Base-by-base conservation (phyloP, 1,140 invertebrate genomes). In the Pogonomyrmex barbatus region DNA sequence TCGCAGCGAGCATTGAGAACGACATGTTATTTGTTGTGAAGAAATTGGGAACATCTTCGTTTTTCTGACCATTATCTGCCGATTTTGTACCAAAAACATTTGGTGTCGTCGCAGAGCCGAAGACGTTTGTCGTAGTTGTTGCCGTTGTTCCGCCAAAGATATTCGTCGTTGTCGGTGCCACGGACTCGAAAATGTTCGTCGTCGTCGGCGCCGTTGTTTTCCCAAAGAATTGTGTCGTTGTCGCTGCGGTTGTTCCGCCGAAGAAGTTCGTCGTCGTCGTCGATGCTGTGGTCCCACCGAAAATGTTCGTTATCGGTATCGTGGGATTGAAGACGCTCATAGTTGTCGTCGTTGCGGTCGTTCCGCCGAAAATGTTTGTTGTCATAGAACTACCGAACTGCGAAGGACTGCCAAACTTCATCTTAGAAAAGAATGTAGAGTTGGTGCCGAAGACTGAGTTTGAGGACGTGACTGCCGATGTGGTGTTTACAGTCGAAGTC, bases 1-100 rank as follows among this genome's bases (percentile, higher is more conserved):
- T 78, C 0, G 93, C 92, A n/a, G 92, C 94, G 1, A 95, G 71
- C 2, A 88, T 42, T 1, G 92, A 92, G 56, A 95, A 95, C 0
- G 92, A 92, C 5, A 91, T 14, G 70, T 90, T 88, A 4, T 91
- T 87, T 0, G 83, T 14, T 0, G 87, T 70, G 0, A 93, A 75
- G n/a, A 93, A 93, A 68, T 6, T 77, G 24, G 50, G 4, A 2
- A 2, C 12, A 36, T 58, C 17, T n/a, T 88, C 50, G 60, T 71
- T 42, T 78, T 93, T 63, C 33, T 82, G 68, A 14, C 39, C 56
- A 2, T 52, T 70, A 50, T 89, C 88, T 0, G 62, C 6, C 5
- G 56, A 3, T 65, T 42, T 67, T 36, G 86, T 47, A 17, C 47
- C n/a, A 33, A 86, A 70, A 2, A 47, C 33, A 30, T 24, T 24